Percentiles rank a stretch among this genome's conserved stretches.
Conservation (phyloP, 92 coral and sea anemone genomes). For the Palythoa grandiflora region DNA sequence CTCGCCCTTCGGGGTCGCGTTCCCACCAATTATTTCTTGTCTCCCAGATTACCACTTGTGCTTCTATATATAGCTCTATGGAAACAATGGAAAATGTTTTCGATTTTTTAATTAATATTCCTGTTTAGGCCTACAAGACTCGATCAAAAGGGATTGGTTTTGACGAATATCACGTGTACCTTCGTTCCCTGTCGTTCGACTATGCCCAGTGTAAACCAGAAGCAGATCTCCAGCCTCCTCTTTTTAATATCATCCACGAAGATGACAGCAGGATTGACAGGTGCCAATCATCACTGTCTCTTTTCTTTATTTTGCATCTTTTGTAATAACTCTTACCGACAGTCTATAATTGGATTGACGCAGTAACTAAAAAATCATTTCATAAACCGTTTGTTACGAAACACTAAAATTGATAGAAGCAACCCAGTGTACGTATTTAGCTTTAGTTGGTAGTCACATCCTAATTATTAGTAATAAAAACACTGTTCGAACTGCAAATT, state of each 20-base stretch:
- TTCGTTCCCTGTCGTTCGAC: conserved; percentile 95
- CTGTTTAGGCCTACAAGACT: conserved; percentile 75
- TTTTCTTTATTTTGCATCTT: not conserved
- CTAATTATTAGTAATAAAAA: too few species aligned
- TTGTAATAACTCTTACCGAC: not conserved
- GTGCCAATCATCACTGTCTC: conserved; percentile 18
- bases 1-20: too few species aligned
- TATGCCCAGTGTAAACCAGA: conserved; percentile 96
- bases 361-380: too few species aligned
- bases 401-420: too few species aligned
- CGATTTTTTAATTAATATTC: not conserved
- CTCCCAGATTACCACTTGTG: too few species aligned
- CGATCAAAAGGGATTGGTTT: conserved; percentile 94
- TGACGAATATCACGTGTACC: conserved; percentile 95
- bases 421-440: too few species aligned
- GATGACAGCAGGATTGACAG: conserved; percentile 99
- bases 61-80: too few species aligned
- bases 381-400: too few species aligned
- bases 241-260: conserved; percentile 84
- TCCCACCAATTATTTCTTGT: too few species aligned
- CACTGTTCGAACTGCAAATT: too few species aligned
- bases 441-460: too few species aligned
- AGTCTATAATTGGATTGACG: not conserved
- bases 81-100: too few species aligned
- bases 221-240: conserved; percentile 83